phyloP scores from a whole-genome alignment of 2,797 vertebrate species.

The Aselliscus stoliczkanus region DNA sequence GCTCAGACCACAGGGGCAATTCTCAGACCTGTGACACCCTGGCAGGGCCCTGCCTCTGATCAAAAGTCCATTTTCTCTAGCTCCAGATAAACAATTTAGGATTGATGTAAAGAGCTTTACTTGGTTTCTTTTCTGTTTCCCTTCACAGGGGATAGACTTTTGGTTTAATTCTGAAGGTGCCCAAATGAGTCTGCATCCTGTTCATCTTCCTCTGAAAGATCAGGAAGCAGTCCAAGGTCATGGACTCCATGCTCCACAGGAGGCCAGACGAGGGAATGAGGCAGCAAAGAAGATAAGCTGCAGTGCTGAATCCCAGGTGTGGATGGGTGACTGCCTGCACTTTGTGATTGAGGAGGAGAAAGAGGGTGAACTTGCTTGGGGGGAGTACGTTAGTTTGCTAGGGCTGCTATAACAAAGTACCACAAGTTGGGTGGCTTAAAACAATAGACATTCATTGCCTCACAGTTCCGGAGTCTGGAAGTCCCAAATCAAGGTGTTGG shows the following conservation, averaged over 20 bases:
- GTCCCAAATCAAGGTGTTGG: not conserved
- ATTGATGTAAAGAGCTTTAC: not conserved
- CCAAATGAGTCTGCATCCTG: not conserved
- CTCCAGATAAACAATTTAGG: not conserved
- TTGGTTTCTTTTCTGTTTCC: not conserved
- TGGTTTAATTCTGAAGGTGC: not conserved
- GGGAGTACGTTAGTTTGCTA: not conserved
- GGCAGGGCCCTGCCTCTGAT: not conserved
- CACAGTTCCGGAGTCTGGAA: not conserved
- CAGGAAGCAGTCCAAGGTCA: not conserved
- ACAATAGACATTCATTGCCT: not conserved
- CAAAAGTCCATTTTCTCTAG: not conserved
- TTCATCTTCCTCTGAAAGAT: not conserved
- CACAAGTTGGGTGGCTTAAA: not conserved
- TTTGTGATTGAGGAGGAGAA: not conserved
- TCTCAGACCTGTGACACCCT: not conserved
- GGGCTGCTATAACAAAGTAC: not conserved
- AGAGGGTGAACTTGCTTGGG: not conserved
- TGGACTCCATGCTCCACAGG: too few species aligned
- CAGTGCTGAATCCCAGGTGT: rapidly evolving
- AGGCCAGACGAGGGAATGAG: not conserved
- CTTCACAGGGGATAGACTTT: not conserved
- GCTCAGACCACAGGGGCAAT: not conserved
- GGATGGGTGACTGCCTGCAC: not conserved
- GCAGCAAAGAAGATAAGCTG: rapidly evolving